Evolutionary conservation across 2,113 vertebrate species (phyloP), one percentile per base, ranked within the genome.

Genomic region (Furnarius figulus): DNA sequence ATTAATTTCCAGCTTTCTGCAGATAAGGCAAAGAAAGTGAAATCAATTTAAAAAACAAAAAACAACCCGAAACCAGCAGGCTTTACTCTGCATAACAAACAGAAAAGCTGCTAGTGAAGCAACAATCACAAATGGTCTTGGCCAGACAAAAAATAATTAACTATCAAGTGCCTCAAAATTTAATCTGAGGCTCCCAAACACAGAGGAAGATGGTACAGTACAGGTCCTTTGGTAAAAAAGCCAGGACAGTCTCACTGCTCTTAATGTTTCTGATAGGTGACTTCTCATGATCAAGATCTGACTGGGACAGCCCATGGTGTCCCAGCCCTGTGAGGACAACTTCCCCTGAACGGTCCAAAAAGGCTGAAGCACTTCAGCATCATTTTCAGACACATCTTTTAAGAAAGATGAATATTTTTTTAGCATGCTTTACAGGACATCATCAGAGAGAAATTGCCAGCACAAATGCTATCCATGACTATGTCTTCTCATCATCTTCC

Each of bases 1-100:
- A 77, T 70, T 90, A 33, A 83, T 71, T 68, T 35, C 30, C 35
- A 95, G 33, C 52, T 92, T 93, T 74, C 77, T 92, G 58, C 55
- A 90, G 42, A 67, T 67, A 93, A 80, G 35, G 12, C 10, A 81
- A 71, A 91, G 39, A 82, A 89, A 95, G 16, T 30, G 11, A 90
- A 77, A 80, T 75, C 30, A 73, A 88, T 93, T 92, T 8, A 35
- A 85, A 87, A 47, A 59, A 20, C 2, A 65, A 19, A 49, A 65
- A 53, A 8, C 49, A 68, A 81, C 30, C 9, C 2, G 0, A 66
- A 74, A 53, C 4, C 49, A 89, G 22, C 35, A 68, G 33, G 70
- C 15, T 89, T 89, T 70, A 52, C 44, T 90, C 53, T 49, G 37
- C 31, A 66, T 23, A 55, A 67, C 58, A 80, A 88, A 87, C 35